Percentiles rank a stretch among this genome's conserved stretches.
Evolutionary conservation across 2,113 vertebrate genomes (phyloP).

Genomic region (Shinisaurus crocodilurus): DNA sequence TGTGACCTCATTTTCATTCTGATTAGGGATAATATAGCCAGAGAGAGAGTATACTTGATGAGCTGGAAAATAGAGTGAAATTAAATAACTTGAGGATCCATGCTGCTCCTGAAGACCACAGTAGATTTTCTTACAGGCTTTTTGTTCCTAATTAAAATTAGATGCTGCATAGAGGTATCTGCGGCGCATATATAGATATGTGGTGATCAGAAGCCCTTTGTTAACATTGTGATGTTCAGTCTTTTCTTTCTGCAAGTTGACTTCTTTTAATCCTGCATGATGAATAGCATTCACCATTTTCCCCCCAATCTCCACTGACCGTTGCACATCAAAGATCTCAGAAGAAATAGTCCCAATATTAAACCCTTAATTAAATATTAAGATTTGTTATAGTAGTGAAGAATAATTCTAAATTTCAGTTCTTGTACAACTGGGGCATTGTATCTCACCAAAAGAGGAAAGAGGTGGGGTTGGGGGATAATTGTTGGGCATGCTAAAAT

Average conservation of each 20-base stretch:
- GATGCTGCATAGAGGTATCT: not conserved
- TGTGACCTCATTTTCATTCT: not conserved
- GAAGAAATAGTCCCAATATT: not conserved
- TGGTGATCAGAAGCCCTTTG: not conserved
- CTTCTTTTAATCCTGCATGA: not conserved
- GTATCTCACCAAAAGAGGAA: not conserved
- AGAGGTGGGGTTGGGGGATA: too few species aligned
- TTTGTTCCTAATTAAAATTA: accelerated
- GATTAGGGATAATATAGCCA: not conserved
- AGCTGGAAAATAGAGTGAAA: constrained; percentile 31
- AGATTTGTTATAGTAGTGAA: not conserved
- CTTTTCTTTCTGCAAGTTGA: not conserved
- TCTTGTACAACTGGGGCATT: not conserved
- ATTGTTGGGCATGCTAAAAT: not conserved
- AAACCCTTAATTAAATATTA: accelerated
- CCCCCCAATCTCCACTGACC: not conserved
- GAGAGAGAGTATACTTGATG: not conserved
- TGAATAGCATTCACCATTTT: not conserved
- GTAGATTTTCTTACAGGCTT: not conserved
- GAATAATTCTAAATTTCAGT: not conserved
- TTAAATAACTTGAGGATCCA: not conserved
- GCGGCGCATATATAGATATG: not conserved
- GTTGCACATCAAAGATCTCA: not conserved
- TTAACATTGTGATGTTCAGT: not conserved
- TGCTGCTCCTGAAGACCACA: not conserved